Evolutionary conservation across 2,888 invertebrate genomes (phyloP), one percentile per base, ranked within the genome.

Genomic region (Eilema caniola): DNA sequence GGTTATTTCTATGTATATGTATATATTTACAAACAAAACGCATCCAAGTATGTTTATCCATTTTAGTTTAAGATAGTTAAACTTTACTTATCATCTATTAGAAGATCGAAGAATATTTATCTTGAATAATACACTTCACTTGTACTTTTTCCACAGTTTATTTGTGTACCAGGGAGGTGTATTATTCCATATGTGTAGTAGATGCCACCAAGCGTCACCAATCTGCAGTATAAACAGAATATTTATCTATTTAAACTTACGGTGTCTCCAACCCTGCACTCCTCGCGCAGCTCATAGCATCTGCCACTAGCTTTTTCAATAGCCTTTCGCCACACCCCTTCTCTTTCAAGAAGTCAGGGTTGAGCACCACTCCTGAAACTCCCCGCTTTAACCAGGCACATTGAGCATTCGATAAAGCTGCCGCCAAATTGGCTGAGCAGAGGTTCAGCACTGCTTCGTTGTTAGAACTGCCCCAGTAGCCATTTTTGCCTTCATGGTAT

Each of bases 361-460:
- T 89, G 0, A 94, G 79, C 3, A 94, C 82, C 1, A 94, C 75
- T 10, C 95, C 95, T 1, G 89, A 71, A 0, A 89, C 85, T 16
- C 94, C 94, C 67, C 90, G 85, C 57, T 90, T 87, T 12, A 94
- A 70, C 95, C 95, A 95, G 12, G 86, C 75, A 67, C 95, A 95
- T 69, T 90, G 92, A 0, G 87, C 88, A 24, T 85, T 82, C 0
- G 90, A 85, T 20, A 95, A 63, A n/a, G 90, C 88, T 0, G 89
- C 89, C 3, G 74, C 76, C 0, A 90, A 79, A 20, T 76, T 81
- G 23, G 92, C 89, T 0, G 93, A 94, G 72, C 95, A 95, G 0
- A 94, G 83, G 79, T 95, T 92, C 3, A 95, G 65, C 0, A 92
- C 0, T 1, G 90, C 89, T 66, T 92, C 93, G 25, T 87, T 86